Conservation (phyloP, 2,888 invertebrate genomes). For the Clivina fossor region DNA sequence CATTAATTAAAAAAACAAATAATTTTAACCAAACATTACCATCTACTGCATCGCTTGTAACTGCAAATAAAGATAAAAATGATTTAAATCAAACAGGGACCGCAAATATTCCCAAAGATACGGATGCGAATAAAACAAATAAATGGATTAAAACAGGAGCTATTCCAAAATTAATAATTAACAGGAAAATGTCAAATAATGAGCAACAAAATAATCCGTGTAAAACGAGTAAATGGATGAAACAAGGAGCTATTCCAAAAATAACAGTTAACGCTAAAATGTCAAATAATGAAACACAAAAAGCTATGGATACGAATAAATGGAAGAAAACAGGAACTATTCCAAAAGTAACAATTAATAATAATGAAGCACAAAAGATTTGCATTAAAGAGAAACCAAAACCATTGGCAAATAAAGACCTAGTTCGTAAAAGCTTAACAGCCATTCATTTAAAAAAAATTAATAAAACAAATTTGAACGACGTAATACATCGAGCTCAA, state of each 20-base stretch:
- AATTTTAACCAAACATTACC: too few relatives aligned
- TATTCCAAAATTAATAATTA: neutral
- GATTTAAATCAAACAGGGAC: neutral
- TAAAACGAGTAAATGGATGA: neutral
- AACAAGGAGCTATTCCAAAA: neutral
- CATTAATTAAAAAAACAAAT: too few relatives aligned
- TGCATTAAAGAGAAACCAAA: too few relatives aligned
- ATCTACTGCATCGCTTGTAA: too few relatives aligned
- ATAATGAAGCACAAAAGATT: too few relatives aligned
- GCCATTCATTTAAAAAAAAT: constrained; percentile 56
- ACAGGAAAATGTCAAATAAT: neutral
- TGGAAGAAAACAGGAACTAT: neutral
- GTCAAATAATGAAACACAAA: neutral
- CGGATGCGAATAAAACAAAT: neutral
- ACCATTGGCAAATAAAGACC: constrained; percentile 7
- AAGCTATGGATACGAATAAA: neutral
- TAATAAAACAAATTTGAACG: constrained; percentile 48
- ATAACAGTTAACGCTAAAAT: neutral
- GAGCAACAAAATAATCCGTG: neutral
- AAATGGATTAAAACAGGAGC: neutral
- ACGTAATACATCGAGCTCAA: constrained; percentile 41
- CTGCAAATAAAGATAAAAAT: neutral
- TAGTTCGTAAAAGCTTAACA: constrained; percentile 46
- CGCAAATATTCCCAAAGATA: neutral
- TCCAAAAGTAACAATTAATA: neutral